These are phyloP conservation scores for Mythimna albipuncta DNA, from an alignment of 2,888 invertebrate species.

Conservation along the genomic window DNA sequence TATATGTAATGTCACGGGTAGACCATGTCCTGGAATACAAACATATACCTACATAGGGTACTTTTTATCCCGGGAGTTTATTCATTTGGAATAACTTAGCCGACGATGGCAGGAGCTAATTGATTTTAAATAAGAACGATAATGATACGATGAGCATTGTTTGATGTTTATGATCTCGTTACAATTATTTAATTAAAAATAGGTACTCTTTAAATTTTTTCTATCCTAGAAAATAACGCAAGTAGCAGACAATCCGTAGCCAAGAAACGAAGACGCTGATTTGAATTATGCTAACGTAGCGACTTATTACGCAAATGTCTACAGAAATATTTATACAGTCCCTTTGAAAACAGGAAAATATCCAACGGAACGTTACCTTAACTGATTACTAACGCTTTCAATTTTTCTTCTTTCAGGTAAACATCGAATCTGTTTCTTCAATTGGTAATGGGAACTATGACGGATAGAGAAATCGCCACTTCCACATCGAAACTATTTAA, in stretches of 20 bases:
- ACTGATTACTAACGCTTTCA: slow-evolving; percentile 46
- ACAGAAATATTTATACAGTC: slow-evolving; percentile 62
- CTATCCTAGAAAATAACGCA: slow-evolving; percentile 52
- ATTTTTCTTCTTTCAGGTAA: slow-evolving; percentile 73
- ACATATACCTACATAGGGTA: too few species aligned
- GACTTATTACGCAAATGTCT: slow-evolving; percentile 70
- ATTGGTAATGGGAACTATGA: slow-evolving; percentile 41
- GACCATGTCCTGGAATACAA: too few species aligned
- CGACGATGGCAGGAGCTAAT: background rate
- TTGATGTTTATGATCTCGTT: background rate
- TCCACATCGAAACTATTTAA: slow-evolving; percentile 18
- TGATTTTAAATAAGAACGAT: background rate
- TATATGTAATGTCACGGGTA: too few species aligned
- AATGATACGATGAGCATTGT: background rate
- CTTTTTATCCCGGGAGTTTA: too few species aligned
- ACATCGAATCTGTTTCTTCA: slow-evolving; percentile 49
- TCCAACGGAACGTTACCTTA: slow-evolving; percentile 28
- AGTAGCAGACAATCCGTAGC: slow-evolving; percentile 52
- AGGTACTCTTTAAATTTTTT: slow-evolving; percentile 10
- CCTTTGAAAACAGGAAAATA: slow-evolving; percentile 54
- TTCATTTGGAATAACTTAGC: background rate
- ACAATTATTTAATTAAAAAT: background rate
- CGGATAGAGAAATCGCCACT: slow-evolving; percentile 66
- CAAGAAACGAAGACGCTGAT: slow-evolving; percentile 62
- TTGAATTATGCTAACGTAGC: slow-evolving; percentile 75